Evolutionary conservation across 2,797 vertebrate species (phyloP), one percentile per base, ranked within the genome.

Genomic region (Alectoris magna): DNA sequence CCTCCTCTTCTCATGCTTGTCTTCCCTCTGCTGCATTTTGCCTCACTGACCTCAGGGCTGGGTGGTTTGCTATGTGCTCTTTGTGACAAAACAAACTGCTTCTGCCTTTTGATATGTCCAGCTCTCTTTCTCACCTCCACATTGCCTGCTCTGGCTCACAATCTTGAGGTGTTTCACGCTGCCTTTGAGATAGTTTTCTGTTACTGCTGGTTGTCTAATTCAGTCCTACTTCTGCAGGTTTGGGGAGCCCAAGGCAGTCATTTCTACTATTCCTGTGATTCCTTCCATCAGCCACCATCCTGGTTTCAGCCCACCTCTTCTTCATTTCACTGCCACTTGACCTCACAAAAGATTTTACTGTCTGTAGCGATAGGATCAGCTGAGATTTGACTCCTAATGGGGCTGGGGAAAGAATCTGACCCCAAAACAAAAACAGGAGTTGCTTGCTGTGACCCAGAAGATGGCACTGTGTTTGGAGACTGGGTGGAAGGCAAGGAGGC

Each of bases 1-100:
- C 19, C 46, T 51, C 31, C 39, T n/a, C 51, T 90, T 48, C 64
- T 64, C 38, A 16, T 31, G 51, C 68, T 80, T n/a, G 3, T 60
- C 83, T 76, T 58, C 63, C 29, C 70, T 62, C 78, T 71, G 77
- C 21, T 84, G 66, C 23, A 5, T 80, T 87, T 77, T 87, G 44
- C 53, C 41, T 89, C 0, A 0, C 63, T n/a, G 7, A 41, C 11
- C 36, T 76, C 60, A 76, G 43, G 38, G 39, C 59, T n/a, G 16
- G 18, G 10, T 36, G 69, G 64, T 41, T 72, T 49, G 67, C 23
- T 75, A 75, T 82, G 36, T 10, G 53, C 82, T 77, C 23, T 24
- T 12, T 34, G 60, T 44, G 13, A 26, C 17, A 77, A 29, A 51
- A 7, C 27, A 75, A 74, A 29, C 17, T 58, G 9, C 55, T 84